A percentile compares a stretch with the other conserved stretches of the same genome.
These are phyloP conservation scores for Choloepus didactylus DNA, from an alignment of 2,797 vertebrate genomes.

Conservation along the genomic window DNA sequence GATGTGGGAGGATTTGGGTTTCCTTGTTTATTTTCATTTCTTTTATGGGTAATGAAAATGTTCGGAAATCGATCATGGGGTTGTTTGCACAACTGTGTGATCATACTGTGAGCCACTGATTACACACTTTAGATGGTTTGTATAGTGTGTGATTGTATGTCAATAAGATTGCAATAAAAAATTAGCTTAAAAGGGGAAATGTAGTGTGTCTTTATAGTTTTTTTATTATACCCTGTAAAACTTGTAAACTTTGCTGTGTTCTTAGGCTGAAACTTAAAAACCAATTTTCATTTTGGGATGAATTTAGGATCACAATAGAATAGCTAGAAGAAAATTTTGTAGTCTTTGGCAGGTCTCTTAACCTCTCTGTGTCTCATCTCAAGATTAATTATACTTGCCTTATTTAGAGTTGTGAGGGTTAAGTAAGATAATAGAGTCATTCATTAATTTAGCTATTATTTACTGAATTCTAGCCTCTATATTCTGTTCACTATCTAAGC, in stretches of 20 bases:
- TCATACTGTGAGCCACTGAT: too few relatives aligned
- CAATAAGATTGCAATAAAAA: too few relatives aligned
- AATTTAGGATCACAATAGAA: constrained; percentile 24
- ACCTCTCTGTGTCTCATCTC: not conserved
- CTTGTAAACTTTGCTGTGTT: constrained; percentile 5
- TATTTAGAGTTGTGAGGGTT: constrained; percentile 2
- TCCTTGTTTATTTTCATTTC: too few relatives aligned
- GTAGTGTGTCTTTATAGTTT: constrained; percentile 10
- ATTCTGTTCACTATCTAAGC: not conserved
- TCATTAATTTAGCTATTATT: constrained; percentile 15
- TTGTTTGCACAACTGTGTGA: too few relatives aligned
- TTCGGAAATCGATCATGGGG: too few relatives aligned
- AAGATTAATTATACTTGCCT: not conserved
- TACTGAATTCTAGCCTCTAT: constrained; percentile 10
- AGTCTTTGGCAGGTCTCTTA: not conserved
- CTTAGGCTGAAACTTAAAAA: constrained; percentile 33
- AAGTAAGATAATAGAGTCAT: not conserved
- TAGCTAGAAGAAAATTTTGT: not conserved
- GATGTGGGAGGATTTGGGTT: too few relatives aligned
- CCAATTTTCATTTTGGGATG: constrained; percentile 39
- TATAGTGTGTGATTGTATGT: too few relatives aligned
- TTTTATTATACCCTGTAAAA: constrained; percentile 12
- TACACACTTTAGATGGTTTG: too few relatives aligned
- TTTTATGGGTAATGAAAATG: too few relatives aligned
- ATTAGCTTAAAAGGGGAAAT: not conserved